These are phyloP conservation scores for Parauchenoglanis punctatus DNA, from an alignment of 2,797 vertebrate species.

Conservation along the genomic window DNA sequence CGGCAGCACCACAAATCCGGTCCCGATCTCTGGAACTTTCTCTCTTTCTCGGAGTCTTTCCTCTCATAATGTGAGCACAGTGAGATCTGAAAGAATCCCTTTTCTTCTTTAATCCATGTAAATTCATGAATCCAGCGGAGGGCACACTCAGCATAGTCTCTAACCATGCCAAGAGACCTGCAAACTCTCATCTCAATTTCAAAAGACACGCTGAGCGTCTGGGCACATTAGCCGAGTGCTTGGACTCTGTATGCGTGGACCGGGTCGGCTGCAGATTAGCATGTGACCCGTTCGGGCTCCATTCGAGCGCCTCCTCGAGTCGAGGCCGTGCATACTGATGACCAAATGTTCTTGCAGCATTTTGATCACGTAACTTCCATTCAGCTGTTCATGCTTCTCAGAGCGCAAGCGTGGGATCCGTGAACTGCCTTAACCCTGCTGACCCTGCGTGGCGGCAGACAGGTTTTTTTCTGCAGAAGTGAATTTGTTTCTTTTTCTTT, in stretches of 20 bases:
- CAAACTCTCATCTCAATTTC: slow-evolving; percentile 78
- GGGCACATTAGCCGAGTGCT: slow-evolving; percentile 71
- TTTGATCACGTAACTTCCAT: slow-evolving; percentile 72
- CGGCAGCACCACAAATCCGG: not conserved
- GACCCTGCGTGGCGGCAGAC: slow-evolving; percentile 33
- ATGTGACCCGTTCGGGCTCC: slow-evolving; percentile 76
- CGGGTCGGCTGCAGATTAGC: slow-evolving; percentile 75
- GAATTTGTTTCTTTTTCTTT: slow-evolving; percentile 8
- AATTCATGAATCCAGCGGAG: slow-evolving; percentile 52
- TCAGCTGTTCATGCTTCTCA: slow-evolving; percentile 53
- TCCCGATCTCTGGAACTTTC: not conserved
- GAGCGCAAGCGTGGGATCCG: slow-evolving; percentile 2
- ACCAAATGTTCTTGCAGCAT: slow-evolving; percentile 73
- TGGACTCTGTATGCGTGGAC: slow-evolving; percentile 44
- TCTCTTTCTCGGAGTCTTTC: not conserved
- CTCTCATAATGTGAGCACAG: slow-evolving; percentile 19
- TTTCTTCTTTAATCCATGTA: slow-evolving; percentile 45
- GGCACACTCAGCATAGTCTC: slow-evolving; percentile 44
- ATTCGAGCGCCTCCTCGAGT: slow-evolving; percentile 68
- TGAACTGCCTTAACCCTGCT: slow-evolving; percentile 43
- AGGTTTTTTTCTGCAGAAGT: not conserved
- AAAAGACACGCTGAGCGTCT: slow-evolving; percentile 75
- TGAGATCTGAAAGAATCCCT: slow-evolving; percentile 44
- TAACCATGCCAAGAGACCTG: slow-evolving; percentile 48
- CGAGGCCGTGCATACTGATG: slow-evolving; percentile 80